phyloP scores from a whole-genome alignment of 1,140 invertebrate genomes.

The Drosophila sturtevanti region DNA sequence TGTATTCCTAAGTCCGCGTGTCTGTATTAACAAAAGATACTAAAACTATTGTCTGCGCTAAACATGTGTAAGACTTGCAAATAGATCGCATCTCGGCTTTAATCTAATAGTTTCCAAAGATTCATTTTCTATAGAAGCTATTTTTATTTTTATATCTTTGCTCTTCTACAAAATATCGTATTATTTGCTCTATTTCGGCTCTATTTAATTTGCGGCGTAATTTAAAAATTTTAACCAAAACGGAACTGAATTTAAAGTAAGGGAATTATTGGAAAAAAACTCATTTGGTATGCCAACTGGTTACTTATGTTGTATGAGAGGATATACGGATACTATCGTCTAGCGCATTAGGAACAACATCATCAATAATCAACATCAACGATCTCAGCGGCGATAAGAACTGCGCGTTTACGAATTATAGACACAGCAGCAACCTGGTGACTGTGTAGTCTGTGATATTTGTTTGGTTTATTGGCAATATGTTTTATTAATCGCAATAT shows the following conservation, averaged over 20 bases:
- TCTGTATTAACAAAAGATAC: background rate
- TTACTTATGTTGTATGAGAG: too few relatives aligned
- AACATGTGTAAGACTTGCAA: too few relatives aligned
- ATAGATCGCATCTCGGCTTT: too few relatives aligned
- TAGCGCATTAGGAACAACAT: background rate
- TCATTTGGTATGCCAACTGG: background rate
- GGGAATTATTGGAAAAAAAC: background rate
- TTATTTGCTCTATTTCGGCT: too few relatives aligned
- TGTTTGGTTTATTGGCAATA: constrained; percentile 21
- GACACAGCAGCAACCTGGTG: constrained; percentile 77
- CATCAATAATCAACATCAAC: background rate
- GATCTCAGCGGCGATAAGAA: constrained; percentile 18
- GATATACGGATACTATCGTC: background rate
- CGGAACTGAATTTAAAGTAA: constrained; percentile 10
- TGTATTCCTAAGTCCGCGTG: background rate
- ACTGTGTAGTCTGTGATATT: constrained; percentile 81
- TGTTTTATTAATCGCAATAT: constrained; percentile 49
- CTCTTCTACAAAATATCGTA: background rate
- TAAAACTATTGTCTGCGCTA: too few relatives aligned
- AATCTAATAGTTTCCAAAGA: too few relatives aligned
- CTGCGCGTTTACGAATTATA: constrained; percentile 62
- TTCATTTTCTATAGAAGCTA: too few relatives aligned
- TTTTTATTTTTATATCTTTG: too few relatives aligned
- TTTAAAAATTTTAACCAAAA: background rate
- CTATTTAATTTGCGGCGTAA: background rate